Base-by-base conservation (phyloP, 2,797 vertebrate genomes). In the Cynopterus sphinx region DNA sequence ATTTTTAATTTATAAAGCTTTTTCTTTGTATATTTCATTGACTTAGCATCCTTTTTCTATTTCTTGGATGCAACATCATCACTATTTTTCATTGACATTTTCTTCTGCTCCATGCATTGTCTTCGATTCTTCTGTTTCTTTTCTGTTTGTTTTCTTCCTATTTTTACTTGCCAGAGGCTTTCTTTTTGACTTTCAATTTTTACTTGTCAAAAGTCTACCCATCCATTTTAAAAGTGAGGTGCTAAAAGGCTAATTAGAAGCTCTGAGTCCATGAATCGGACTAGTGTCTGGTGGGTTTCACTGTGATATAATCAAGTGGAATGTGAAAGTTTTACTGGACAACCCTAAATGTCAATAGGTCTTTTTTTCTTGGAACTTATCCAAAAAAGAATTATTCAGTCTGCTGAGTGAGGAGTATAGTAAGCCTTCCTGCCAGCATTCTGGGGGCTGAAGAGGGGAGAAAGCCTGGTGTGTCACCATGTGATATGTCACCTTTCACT, bases 121-220 rank as follows among this genome's bases (percentile, higher is more conserved):
- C 82, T 94, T 97, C 51, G 82, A 87, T 90, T 87, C 53, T 65
- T 74, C 63, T 55, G 51, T 61, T 77, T 83, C 83, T 92, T 33
- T 75, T 33, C 79, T 70, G 11, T 75, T 81, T 78, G 19, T 57
- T 85, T 91, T 71, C 41, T 81, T 83, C n/a, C 36, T 33, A 3
- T 74, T 55, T 97, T 85, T 94, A 67, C 26, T 53, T 68, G 17
- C 78, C 59, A 55, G 73, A 83, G 13, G 19, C 55, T 92, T 90
- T 87, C 85, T 49, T 95, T 49, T 49, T 49, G 49, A 49, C 49
- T 49, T 49, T 46, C 13, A 12, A 46, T 46, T 46, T 46, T 49
- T 49, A 49, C 15, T 49, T 49, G 49, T 49, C 57, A 41, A 57
- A 93, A 77, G 91, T 49, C 43, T 93, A 22, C 61, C 75, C 33